Conservation (phyloP, 2,113 vertebrate species). For the Cephalopterus ornatus region DNA sequence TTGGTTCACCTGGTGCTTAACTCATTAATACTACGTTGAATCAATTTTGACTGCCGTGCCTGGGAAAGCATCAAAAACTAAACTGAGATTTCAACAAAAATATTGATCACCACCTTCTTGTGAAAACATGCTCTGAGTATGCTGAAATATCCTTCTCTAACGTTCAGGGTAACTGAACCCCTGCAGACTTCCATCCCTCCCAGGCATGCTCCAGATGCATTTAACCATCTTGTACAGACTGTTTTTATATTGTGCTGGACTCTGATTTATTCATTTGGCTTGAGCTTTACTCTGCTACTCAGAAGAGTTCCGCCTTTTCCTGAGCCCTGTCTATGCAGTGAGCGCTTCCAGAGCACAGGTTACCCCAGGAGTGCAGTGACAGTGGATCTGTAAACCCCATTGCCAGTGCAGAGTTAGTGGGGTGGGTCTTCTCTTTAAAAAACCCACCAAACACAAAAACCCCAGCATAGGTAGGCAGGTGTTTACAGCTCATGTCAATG, state of each 20-base stretch:
- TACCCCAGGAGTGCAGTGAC: background rate
- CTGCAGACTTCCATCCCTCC: background rate
- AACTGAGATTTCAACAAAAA: background rate
- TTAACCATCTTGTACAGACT: background rate
- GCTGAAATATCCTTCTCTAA: background rate
- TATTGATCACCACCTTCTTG: background rate
- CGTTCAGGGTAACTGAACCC: background rate
- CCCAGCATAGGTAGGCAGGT: background rate
- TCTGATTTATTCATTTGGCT: background rate
- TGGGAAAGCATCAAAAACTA: background rate
- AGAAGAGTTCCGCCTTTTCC: background rate
- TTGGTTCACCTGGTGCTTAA: slow-evolving; percentile 16
- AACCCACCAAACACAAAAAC: background rate
- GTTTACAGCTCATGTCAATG: background rate
- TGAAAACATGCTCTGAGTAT: background rate
- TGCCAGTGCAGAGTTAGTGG: background rate
- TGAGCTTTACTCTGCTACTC: background rate
- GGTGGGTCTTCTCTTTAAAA: background rate
- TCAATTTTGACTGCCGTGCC: slow-evolving; percentile 15
- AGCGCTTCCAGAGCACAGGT: background rate
- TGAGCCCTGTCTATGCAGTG: background rate
- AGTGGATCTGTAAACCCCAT: background rate
- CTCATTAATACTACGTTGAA: slow-evolving; percentile 24
- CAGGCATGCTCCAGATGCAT: background rate
- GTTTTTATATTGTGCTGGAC: background rate